phyloP scores from a whole-genome alignment of 2,797 vertebrate genomes.

The Enteromius anoplus region DNA sequence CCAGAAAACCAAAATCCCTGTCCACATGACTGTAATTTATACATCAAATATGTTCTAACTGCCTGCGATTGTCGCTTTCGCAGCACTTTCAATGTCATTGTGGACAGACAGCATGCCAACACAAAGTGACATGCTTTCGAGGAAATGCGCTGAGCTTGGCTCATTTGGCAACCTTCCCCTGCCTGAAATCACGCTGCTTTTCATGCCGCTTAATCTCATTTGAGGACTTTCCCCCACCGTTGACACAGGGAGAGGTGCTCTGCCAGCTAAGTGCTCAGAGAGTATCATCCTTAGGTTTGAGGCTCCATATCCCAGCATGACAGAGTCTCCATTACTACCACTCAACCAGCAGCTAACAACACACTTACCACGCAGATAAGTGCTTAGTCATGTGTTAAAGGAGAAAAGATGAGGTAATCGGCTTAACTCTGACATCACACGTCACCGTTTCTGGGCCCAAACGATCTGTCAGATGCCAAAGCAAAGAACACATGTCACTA shows the following conservation, averaged over 20 bases:
- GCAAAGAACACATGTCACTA: not conserved
- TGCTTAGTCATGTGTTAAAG: conserved; percentile 58
- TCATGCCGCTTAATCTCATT: conserved; percentile 68
- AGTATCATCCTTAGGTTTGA: conserved; percentile 7
- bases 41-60: conserved; percentile 4
- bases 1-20: not conserved
- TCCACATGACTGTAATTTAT: not conserved
- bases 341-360: conserved; percentile 61
- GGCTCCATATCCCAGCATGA: conserved; percentile 24
- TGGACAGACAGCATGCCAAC: conserved; percentile 22
- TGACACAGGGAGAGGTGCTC: conserved; percentile 18
- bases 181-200: conserved; percentile 60
- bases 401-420: not conserved
- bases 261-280: conserved; percentile 35
- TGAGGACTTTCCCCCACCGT: conserved; percentile 54
- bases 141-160: conserved; percentile 37
- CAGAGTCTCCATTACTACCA: conserved; percentile 38
- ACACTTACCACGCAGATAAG: conserved; percentile 56
- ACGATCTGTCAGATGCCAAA: not conserved
- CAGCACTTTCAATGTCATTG: conserved; percentile 9
- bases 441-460: not conserved
- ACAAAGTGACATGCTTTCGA: not conserved
- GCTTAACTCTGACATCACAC: not conserved
- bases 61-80: not conserved
- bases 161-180: conserved; percentile 50